phyloP scores from a whole-genome alignment of 1,140 invertebrate species.

The Caerostris extrusa region DNA sequence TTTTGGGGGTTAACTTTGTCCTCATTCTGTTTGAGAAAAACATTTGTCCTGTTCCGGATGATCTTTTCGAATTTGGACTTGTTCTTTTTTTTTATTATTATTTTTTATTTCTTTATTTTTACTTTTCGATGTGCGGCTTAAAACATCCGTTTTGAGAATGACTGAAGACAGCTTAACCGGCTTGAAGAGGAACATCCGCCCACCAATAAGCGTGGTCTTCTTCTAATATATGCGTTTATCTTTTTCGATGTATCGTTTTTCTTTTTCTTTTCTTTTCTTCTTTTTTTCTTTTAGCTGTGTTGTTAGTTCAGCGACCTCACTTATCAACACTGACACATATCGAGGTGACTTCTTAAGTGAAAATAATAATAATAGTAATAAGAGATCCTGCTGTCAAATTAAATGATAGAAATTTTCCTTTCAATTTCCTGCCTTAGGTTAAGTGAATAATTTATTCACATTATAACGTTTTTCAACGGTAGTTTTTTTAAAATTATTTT shows the following conservation, averaged over 20 bases:
- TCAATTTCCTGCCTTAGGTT: not conserved
- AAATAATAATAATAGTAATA: not conserved
- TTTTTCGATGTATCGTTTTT: not conserved
- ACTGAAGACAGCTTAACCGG: not conserved
- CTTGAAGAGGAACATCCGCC: not conserved
- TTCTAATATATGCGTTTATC: not conserved
- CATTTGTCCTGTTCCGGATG: not conserved
- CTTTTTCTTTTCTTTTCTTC: too few species aligned
- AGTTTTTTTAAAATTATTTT: too few species aligned
- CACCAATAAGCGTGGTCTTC: not conserved
- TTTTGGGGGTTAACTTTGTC: not conserved
- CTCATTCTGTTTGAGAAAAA: not conserved
- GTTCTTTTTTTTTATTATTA: not conserved
- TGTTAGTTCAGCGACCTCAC: not conserved
- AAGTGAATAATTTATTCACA: not conserved
- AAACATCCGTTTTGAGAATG: not conserved
- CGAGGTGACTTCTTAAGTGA: not conserved
- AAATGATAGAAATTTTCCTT: conserved; percentile 9
- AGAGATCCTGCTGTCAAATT: not conserved
- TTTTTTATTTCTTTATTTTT: not conserved
- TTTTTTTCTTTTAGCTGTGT: not conserved
- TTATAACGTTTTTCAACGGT: not conserved
- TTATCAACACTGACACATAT: not conserved
- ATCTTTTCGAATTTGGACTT: not conserved
- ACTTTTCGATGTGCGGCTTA: not conserved